Evolutionary conservation across 1,140 invertebrate genomes (phyloP).

Genomic region (Lordiphosa clarofinis): DNA sequence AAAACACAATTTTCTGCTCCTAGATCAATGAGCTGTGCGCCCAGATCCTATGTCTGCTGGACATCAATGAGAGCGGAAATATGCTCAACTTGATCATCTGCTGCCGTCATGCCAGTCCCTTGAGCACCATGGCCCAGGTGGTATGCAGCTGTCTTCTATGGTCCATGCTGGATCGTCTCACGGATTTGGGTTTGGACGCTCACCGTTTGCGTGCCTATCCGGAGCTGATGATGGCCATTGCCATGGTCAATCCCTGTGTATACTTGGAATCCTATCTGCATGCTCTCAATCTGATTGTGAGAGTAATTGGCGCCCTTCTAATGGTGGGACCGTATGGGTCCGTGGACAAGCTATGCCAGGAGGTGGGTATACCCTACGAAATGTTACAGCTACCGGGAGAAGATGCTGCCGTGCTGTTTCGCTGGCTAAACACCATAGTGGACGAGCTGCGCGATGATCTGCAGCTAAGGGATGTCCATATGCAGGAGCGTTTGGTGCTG

Average conservation of each 20-base stretch:
- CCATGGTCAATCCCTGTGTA: constrained; percentile 39
- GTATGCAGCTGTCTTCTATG: constrained; percentile 45
- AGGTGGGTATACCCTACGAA: constrained; percentile 24
- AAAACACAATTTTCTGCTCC: neutral
- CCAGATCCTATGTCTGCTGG: constrained; percentile 27
- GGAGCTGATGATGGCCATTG: constrained; percentile 36
- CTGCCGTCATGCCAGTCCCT: constrained; percentile 35
- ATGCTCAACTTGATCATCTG: constrained; percentile 47
- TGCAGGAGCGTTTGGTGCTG: constrained; percentile 38
- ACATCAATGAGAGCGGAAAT: constrained; percentile 24
- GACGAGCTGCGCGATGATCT: constrained; percentile 44
- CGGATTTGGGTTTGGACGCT: constrained; percentile 34
- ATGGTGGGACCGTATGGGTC: constrained; percentile 31
- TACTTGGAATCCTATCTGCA: constrained; percentile 49
- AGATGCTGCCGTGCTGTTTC: constrained; percentile 34
- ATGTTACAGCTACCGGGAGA: constrained; percentile 32
- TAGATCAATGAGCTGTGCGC: constrained; percentile 40
- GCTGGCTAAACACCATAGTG: constrained; percentile 47
- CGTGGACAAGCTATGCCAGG: constrained; percentile 29
- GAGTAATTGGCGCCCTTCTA: constrained; percentile 28
- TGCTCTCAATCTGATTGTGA: constrained; percentile 46
- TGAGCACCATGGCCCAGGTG: constrained; percentile 48
- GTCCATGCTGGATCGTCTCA: constrained; percentile 42
- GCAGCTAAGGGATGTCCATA: constrained; percentile 12
- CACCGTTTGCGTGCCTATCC: constrained; percentile 35